Evolutionary conservation across 2,113 vertebrate genomes (phyloP), one percentile per base, ranked within the genome.

Genomic region (Misgurnus anguillicaudatus): DNA sequence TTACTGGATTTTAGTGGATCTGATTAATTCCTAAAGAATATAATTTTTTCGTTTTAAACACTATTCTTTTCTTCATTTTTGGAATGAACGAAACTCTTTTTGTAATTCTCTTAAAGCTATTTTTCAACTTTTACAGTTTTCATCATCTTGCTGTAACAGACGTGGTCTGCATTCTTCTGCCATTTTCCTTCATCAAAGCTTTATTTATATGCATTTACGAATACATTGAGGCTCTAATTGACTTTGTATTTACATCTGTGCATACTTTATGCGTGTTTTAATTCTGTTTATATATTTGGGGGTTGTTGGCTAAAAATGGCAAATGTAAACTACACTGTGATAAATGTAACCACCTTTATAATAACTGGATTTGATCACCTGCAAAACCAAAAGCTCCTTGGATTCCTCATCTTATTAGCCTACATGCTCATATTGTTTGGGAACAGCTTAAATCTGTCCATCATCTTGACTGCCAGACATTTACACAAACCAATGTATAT

Each of bases 401-500:
- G 85, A 62, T 45, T 21, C 19, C 6, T 80, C 6, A 80, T 85
- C 47, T 62, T 83, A 3, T 38, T 83, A 9, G 48, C 48, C 13
- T 87, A 83, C 36, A 65, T 63, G 24, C 38, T 85, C 4, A 73
- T 85, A 65, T 24, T 87, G 48, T 17, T 87, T 5, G 57, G 80
- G 55, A 78, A 64, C 31, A 10, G 48, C 2, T 38, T 73, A 17
- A 87, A 84, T 71, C 74, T 87, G 14, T 84, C 42, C 61, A 62
- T 85, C 47, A 83, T 87, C 8, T 57, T 13, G 10, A 58, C 74
- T 24, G 65, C 85, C 70, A 72, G 78, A 68, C 68, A 57, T n/a
- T 84, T 87, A 19, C 80, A 82, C 45, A 75, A 57, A 14, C 86
- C 86, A 21, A 87, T 87, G 86, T 87, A 87, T 73, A 77, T 87